phyloP scores from a whole-genome alignment of 2,888 invertebrate species.

The Megaustenia siamemsis region DNA sequence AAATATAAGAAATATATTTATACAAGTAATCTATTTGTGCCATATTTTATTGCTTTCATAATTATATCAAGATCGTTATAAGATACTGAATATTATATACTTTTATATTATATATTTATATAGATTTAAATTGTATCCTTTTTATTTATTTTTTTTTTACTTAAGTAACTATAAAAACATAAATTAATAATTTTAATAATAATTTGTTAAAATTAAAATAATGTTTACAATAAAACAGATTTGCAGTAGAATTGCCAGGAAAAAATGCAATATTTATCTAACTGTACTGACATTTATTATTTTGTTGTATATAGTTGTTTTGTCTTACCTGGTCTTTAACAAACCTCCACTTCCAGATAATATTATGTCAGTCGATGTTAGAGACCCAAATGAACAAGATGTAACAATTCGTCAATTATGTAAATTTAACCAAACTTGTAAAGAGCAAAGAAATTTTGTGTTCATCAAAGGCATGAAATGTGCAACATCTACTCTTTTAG shows the following conservation, averaged over 20 bases:
- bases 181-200: too few relatives aligned
- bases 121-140: too few relatives aligned
- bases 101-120: too few relatives aligned
- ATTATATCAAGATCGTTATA: too few relatives aligned
- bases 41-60: too few relatives aligned
- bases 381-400: slow-evolving; percentile 2
- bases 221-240: too few relatives aligned
- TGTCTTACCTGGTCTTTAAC: slow-evolving; percentile 3
- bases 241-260: background rate
- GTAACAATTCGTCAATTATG: background rate
- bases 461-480: slow-evolving; percentile 79
- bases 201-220: too few relatives aligned
- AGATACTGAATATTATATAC: too few relatives aligned
- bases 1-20: too few relatives aligned
- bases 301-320: background rate
- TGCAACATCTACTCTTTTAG: slow-evolving; percentile 76
- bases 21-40: too few relatives aligned
- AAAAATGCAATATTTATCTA: background rate
- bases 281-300: background rate
- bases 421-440: slow-evolving; percentile 23
- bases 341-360: background rate
- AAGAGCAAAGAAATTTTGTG: slow-evolving; percentile 66
- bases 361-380: background rate
- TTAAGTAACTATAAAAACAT: too few relatives aligned
- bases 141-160: too few relatives aligned